Evolutionary conservation across 2,113 vertebrate genomes (phyloP).

Genomic region (Burhinus oedicnemus): DNA sequence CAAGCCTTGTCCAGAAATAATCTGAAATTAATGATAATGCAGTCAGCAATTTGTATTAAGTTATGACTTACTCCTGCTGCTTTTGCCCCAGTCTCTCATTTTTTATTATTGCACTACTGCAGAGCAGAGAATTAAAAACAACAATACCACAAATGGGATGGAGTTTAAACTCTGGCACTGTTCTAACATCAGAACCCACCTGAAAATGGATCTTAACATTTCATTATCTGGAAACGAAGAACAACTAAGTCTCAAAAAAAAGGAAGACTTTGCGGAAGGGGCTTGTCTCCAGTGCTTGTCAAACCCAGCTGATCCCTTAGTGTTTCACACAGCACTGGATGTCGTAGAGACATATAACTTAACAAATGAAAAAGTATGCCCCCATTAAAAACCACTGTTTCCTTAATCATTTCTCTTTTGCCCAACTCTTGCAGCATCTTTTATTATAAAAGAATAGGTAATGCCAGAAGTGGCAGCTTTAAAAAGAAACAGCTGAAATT

Average conservation of each 20-base stretch:
- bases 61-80: background rate
- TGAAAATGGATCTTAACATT: background rate
- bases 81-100: background rate
- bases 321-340: background rate
- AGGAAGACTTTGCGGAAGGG: background rate
- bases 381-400: background rate
- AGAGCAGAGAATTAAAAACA: background rate
- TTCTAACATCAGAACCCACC: background rate
- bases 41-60: background rate
- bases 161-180: background rate
- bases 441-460: background rate
- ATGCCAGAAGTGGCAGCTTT: background rate
- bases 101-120: background rate
- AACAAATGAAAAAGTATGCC: background rate
- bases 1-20: background rate
- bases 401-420: background rate
- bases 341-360: rapidly evolving
- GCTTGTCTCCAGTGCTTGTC: background rate
- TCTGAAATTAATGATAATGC: background rate
- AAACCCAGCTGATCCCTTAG: background rate
- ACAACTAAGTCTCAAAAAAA: background rate
- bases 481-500: background rate
- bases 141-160: background rate
- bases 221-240: background rate
- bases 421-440: background rate